phyloP scores from a whole-genome alignment of 2,888 invertebrate genomes.

The Plebejus anna region DNA sequence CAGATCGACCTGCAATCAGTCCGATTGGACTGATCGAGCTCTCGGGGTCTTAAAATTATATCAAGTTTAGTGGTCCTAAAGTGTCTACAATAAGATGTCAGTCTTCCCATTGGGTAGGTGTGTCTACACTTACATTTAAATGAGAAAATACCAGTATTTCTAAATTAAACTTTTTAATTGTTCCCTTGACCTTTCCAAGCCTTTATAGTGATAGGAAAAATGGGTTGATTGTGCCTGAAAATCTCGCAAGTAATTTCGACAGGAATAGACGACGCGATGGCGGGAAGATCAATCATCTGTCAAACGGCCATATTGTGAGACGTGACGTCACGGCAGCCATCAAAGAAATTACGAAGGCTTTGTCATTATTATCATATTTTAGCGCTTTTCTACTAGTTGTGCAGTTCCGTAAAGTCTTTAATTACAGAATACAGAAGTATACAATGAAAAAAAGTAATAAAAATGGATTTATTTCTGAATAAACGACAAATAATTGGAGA shows the following conservation, averaged over 20 bases:
- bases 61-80: no score
- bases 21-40: no score
- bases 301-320: slow-evolving; percentile 12
- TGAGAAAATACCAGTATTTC: background rate
- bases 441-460: no score
- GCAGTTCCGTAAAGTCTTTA: no score
- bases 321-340: slow-evolving; percentile 9
- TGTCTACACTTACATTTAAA: no score
- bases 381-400: background rate
- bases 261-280: slow-evolving; percentile 13
- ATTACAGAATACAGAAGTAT: no score
- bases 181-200: background rate
- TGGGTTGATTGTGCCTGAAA: slow-evolving; percentile 4
- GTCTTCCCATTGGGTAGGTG: no score
- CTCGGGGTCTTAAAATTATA: no score
- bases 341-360: background rate
- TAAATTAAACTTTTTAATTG: background rate
- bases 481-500: no score
- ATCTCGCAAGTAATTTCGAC: slow-evolving; percentile 23
- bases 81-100: no score
- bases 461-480: no score
- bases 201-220: background rate
- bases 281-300: slow-evolving; percentile 14
- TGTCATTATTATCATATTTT: slow-evolving; percentile 1
- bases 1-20: no score